phyloP scores from a whole-genome alignment of 2,113 vertebrate genomes.

The Gnathochromis pfefferi region DNA sequence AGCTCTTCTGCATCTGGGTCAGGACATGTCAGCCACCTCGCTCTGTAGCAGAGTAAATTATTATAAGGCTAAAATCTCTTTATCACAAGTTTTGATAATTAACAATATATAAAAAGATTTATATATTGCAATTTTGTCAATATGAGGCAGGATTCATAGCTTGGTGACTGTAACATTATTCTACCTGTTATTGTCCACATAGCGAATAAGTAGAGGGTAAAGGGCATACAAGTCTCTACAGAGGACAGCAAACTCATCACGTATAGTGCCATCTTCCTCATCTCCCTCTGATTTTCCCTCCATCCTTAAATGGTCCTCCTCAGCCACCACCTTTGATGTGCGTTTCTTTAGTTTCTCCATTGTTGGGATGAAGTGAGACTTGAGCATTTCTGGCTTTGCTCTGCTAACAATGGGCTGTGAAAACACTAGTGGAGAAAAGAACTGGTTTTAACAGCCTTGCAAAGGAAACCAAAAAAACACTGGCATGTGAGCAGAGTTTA shows the following conservation, averaged over 20 bases:
- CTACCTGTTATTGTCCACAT: conserved; percentile 95
- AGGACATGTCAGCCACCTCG: conserved; percentile 85
- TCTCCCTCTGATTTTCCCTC: conserved; percentile 83
- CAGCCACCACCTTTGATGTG: conserved; percentile 86
- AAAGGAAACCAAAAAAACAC: not conserved
- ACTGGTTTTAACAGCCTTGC: not conserved
- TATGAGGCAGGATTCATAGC: not conserved
- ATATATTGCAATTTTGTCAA: not conserved
- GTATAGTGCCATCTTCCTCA: conserved; percentile 83
- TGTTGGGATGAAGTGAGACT: conserved; percentile 90
- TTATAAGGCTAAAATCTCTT: not conserved
- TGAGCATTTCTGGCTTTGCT: conserved; percentile 85
- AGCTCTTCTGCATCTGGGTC: conserved; percentile 86
- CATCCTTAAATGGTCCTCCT: conserved; percentile 88
- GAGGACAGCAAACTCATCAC: conserved; percentile 91
- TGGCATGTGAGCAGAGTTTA: not conserved
- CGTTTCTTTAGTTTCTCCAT: conserved; percentile 90
- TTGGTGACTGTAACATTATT: not conserved
- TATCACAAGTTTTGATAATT: not conserved
- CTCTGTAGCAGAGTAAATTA: conserved; percentile 62
- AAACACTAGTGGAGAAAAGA: conserved; percentile 74
- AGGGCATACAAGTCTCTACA: conserved; percentile 92
- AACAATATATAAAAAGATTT: not conserved
- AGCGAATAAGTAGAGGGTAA: conserved; percentile 92
- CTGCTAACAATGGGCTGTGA: conserved; percentile 93